Conservation (phyloP, 2,797 vertebrate species). For the Epinephelus coioides region DNA sequence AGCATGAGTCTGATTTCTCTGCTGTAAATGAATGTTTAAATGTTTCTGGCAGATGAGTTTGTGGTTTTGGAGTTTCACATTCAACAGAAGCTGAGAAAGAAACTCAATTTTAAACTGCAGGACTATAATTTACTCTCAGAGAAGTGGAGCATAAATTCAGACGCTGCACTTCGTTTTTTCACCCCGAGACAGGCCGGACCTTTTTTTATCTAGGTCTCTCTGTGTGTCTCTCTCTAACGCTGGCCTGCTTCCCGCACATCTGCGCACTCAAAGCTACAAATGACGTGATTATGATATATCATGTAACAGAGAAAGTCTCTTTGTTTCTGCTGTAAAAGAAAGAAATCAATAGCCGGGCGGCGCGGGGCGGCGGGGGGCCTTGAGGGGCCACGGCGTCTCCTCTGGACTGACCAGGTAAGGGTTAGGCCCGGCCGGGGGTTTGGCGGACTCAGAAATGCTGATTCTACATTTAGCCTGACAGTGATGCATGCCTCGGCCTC, state of each 20-base stretch:
- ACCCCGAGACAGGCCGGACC: slow-evolving; percentile 5
- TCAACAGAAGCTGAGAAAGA: slow-evolving; percentile 17
- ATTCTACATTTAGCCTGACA: slow-evolving; percentile 86
- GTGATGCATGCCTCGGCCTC: slow-evolving; percentile 83
- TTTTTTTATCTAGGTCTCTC: slow-evolving; percentile 56
- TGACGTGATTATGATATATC: slow-evolving; percentile 92
- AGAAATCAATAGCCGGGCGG: slow-evolving; percentile 87
- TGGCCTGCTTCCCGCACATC: slow-evolving; percentile 76
- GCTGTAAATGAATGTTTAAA: not conserved
- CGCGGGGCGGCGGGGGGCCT: slow-evolving; percentile 39
- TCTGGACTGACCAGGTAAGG: slow-evolving; percentile 68
- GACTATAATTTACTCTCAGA: not conserved
- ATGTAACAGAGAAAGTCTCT: slow-evolving; percentile 89
- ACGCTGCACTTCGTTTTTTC: slow-evolving; percentile 35
- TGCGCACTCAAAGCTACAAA: slow-evolving; percentile 88
- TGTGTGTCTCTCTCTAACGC: slow-evolving; percentile 14
- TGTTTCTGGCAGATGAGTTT: not conserved
- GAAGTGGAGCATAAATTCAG: slow-evolving; percentile 46
- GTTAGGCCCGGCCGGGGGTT: slow-evolving; percentile 60
- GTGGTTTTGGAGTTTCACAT: not conserved
- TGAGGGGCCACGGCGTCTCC: slow-evolving; percentile 53
- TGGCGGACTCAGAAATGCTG: slow-evolving; percentile 83
- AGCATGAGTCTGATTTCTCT: not conserved
- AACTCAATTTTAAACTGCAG: not conserved
- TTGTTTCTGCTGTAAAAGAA: slow-evolving; percentile 81